Conservation (phyloP, 2,888 invertebrate genomes). For the Dysmachus trigonus region DNA sequence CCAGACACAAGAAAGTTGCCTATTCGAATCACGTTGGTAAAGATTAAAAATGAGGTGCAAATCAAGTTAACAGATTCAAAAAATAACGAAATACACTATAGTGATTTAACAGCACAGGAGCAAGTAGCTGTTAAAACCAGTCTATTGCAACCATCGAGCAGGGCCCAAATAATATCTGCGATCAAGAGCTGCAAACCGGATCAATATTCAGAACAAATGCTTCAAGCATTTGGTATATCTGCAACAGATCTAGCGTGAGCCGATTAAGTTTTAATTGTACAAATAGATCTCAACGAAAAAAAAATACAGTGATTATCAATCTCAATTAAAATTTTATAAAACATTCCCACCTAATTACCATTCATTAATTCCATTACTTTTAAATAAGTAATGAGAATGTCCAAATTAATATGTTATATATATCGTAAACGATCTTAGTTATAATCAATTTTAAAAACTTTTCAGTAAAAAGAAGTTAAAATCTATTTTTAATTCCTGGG, state of each 20-base stretch:
- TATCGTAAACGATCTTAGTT: too few relatives aligned
- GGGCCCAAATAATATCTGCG: background rate
- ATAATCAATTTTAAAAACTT: too few relatives aligned
- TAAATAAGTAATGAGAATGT: background rate
- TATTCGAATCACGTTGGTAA: conserved; percentile 11
- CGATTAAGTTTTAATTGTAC: background rate
- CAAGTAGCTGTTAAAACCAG: background rate
- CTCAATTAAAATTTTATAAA: too few relatives aligned
- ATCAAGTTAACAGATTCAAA: conserved; percentile 20
- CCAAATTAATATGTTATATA: too few relatives aligned
- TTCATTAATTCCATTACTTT: background rate
- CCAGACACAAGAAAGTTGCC: background rate
- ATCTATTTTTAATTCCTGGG: too few relatives aligned
- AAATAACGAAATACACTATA: background rate
- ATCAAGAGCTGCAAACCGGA: background rate
- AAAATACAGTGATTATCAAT: background rate
- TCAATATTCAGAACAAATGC: background rate
- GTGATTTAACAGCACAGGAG: background rate
- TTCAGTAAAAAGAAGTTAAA: too few relatives aligned
- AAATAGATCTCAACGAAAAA: background rate
- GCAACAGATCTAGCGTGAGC: background rate
- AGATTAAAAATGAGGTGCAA: conserved; percentile 15
- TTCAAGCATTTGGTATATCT: background rate
- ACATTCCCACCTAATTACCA: background rate
- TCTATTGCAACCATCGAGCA: background rate